Base-by-base conservation (phyloP, 2,113 vertebrate species). In the Poeciliopsis occidentalis region DNA sequence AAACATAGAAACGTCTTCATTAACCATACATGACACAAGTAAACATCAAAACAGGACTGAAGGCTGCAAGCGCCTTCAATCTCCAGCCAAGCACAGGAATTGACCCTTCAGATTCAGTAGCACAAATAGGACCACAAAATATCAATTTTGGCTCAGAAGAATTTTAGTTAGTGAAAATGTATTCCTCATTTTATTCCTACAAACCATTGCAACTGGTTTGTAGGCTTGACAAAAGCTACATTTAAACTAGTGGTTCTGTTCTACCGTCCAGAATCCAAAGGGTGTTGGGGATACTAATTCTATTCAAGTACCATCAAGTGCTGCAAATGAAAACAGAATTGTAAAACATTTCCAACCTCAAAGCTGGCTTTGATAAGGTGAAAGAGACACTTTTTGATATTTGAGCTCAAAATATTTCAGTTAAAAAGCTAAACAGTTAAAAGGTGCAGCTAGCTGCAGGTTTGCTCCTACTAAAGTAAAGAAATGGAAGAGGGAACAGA, bases 71-170 rank as follows among this genome's bases (percentile, higher is more conserved):
- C 67, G 19, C 26, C 22, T 39, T 61, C 67, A 62, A 74, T 37
- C 34, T 71, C 66, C 37, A 27, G 71, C 61, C 72, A 61, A 78
- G 73, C 65, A 80, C 15, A 84, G 66, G 78, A 64, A 82, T n/a
- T 54, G 79, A 75, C 31, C 80, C 68, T 76, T 67, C 75, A 77
- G 81, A 65, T 47, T 72, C 71, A 69, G 63, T 37, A 60, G 26
- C 68, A 74, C 69, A 85, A 83, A 88, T 44, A 81, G 82, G 75
- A 75, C 62, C 8, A 2, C 37, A 34, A 41, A 15, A 69, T n/a
- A 47, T 37, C 15, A 29, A 60, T 60, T 47, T 10, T 8, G 26
- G 13, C 12, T 69, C 72, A n/a, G 51, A n/a, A n/a, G 8, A n/a
- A 57, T n/a, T 24, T 24, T n/a, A 57, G 22, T 57, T 24, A 5